These are phyloP conservation scores for Triplophysa dalaica DNA, from an alignment of 2,113 vertebrate genomes.

Conservation along the genomic window DNA sequence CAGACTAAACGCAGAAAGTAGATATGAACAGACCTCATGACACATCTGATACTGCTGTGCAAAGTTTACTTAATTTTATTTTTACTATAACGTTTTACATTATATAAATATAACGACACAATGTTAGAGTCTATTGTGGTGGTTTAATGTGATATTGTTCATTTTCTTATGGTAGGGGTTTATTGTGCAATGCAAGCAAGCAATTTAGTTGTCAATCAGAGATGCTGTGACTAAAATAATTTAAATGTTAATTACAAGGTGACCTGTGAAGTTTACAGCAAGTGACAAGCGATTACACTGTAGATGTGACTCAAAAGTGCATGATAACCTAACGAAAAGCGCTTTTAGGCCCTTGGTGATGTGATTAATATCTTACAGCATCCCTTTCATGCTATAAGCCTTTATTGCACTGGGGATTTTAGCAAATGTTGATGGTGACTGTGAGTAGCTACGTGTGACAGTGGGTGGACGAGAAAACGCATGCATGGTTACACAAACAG, in stretches of 20 bases:
- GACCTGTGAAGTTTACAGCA: constrained; percentile 3
- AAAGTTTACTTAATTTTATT: too few species aligned
- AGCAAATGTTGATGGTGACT: constrained; percentile 52
- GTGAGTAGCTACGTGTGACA: constrained; percentile 65
- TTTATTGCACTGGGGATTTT: constrained; percentile 7
- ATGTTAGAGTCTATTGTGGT: not conserved
- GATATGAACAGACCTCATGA: too few species aligned
- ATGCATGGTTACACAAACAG: constrained; percentile 24
- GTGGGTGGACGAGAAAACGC: constrained; percentile 47
- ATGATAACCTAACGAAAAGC: not conserved
- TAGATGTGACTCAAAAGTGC: constrained; percentile 10
- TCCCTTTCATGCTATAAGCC: constrained; percentile 2
- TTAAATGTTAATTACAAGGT: not conserved
- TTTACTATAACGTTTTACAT: not conserved
- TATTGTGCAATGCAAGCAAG: not conserved
- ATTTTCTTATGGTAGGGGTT: not conserved
- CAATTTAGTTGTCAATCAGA: not conserved
- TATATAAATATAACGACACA: not conserved
- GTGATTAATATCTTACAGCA: constrained; percentile 24
- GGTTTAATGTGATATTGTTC: not conserved
- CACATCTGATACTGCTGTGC: too few species aligned
- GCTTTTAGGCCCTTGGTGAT: constrained; percentile 8
- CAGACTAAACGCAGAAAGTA: too few species aligned
- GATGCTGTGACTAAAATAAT: not conserved
- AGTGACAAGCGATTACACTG: not conserved